A percentile compares a stretch with the other conserved stretches of the same genome.
phyloP scores from a whole-genome alignment of 2,113 vertebrate genomes.

The Antechinus flavipes region DNA sequence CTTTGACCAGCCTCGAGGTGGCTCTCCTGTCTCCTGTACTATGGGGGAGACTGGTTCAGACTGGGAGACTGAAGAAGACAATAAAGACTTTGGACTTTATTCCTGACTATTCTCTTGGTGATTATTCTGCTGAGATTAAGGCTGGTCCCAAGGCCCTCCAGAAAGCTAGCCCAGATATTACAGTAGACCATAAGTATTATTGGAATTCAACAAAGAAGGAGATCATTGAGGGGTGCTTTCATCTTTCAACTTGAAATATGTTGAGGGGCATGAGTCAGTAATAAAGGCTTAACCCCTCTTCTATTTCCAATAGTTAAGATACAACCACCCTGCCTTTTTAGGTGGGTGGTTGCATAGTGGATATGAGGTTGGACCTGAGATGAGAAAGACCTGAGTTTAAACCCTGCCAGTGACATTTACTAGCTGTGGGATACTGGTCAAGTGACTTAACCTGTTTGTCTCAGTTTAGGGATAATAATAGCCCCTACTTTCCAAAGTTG shows the following conservation, averaged over 20 bases:
- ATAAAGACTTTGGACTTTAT: no score
- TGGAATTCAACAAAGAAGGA: neutral
- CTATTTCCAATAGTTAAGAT: neutral
- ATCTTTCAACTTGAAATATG: neutral
- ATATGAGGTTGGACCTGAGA: neutral
- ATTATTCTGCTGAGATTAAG: no score
- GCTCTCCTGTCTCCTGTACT: no score
- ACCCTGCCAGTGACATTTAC: neutral
- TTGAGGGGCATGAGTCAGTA: neutral
- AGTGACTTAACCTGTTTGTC: neutral
- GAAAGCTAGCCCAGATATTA: no score
- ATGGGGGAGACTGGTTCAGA: no score
- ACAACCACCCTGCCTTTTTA: neutral
- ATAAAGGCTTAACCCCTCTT: neutral
- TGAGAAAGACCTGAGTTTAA: neutral
- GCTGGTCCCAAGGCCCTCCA: no score
- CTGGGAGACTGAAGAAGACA: no score
- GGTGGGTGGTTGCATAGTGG: neutral
- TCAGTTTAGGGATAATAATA: neutral
- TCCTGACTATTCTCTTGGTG: no score
- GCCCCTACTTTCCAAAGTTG: neutral
- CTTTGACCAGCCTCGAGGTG: no score
- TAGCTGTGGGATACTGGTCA: neutral
- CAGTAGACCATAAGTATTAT: neutral
- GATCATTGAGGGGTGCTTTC: neutral